Evolutionary conservation across 2,797 vertebrate genomes (phyloP), one percentile per base, ranked within the genome.

Genomic region (Orestias chungarensis): DNA sequence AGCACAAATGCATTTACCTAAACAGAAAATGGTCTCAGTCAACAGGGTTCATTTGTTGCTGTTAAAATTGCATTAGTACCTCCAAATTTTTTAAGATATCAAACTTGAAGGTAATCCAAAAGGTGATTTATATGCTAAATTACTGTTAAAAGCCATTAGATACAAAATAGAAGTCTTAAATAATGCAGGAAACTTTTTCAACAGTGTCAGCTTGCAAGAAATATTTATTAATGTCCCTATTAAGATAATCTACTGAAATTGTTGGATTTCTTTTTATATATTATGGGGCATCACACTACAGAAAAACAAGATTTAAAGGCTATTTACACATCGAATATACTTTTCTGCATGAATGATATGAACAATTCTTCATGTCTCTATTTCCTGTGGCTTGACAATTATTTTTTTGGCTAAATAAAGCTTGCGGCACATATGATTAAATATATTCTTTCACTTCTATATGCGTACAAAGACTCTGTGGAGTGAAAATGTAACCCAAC

Each of bases 401-500:
- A 0, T 40, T 9, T 1, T 35, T 59, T 35, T 33, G 18, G 29
- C 31, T 10, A 35, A 59, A 20, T 17, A 23, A n/a, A 38, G 33
- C 18, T 61, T 29, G 20, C 3, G 0, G 20, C 35, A 75, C 20
- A 23, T 57, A 25, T 31, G 44, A 75, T 71, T 35, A 71, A 61
- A 47, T 68, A 59, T 64, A 66, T 42, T 78, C 66, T 67, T 42
- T 75, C 20, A 62, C 35, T 52, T 61, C 64, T 70, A 67, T 70
- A 75, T 35, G 43, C 3, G 1, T 42, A 66, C 31, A 82, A 55
- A 64, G 35, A 73, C 33, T 70, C 61, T 69, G 15, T 67, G 54
- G 54, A 35, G 20, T 23, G 75, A 65, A 81, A 76, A 79, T 52
- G 50, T 43, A 77, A 69, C 49, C 52, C 25, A 12, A 49, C 54